phyloP scores from a whole-genome alignment of 2,888 invertebrate species.

The Leptinotarsa haldemani region DNA sequence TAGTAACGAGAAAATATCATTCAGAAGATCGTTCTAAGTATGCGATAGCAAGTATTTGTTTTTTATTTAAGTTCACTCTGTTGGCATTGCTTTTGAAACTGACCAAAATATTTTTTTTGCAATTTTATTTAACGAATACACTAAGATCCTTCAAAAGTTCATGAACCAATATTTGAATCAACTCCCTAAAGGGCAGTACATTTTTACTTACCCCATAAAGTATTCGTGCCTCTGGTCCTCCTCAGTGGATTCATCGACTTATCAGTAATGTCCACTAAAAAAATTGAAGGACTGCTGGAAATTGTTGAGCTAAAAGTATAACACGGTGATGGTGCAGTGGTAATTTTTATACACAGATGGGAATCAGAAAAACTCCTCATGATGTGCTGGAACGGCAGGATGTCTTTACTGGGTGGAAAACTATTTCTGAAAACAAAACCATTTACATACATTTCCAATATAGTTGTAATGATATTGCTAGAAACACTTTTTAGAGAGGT shows the following conservation, averaged over 20 bases:
- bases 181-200: not conserved
- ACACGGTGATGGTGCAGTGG: slow-evolving; percentile 71
- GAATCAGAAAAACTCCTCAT: slow-evolving; percentile 82
- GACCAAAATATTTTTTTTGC: no score
- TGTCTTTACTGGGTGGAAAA: slow-evolving; percentile 77
- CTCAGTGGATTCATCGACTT: slow-evolving; percentile 69
- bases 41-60: no score
- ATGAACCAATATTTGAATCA: no score
- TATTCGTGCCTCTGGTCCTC: slow-evolving; percentile 69
- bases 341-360: slow-evolving; percentile 77
- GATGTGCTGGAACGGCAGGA: slow-evolving; percentile 78
- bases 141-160: no score
- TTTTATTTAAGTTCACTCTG: no score
- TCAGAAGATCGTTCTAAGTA: no score
- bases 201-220: slow-evolving; percentile 61
- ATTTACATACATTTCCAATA: no score
- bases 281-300: slow-evolving; percentile 73
- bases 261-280: slow-evolving; percentile 73
- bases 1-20: no score
- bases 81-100: no score
- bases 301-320: slow-evolving; percentile 70
- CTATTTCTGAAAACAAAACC: slow-evolving; percentile 70
- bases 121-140: no score
- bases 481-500: no score
- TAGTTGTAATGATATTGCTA: no score